Conservation (phyloP, 2,113 vertebrate species). For the Lates calcarifer region DNA sequence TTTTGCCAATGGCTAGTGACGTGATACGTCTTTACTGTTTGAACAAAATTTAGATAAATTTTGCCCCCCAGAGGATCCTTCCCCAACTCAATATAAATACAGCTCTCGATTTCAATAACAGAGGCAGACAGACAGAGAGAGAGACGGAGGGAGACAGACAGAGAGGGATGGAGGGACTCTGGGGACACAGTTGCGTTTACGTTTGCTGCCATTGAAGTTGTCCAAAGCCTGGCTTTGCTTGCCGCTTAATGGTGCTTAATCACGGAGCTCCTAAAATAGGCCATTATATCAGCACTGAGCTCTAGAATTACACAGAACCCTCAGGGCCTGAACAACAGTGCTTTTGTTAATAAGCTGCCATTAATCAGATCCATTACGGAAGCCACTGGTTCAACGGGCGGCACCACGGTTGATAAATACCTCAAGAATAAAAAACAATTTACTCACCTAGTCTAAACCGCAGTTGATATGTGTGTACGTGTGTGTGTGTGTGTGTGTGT, state of each 20-base stretch:
- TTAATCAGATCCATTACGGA: conserved; percentile 84
- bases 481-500: conserved; percentile 55
- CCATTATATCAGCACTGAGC: conserved; percentile 79
- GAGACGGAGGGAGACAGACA: conserved; percentile 58
- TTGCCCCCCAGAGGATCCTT: conserved; percentile 45
- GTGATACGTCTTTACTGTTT: conserved; percentile 58
- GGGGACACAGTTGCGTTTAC: conserved; percentile 77
- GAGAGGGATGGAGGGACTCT: conserved; percentile 73
- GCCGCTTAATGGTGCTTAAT: conserved; percentile 84
- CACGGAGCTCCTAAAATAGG: conserved; percentile 81
- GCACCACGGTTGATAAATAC: conserved; percentile 80
- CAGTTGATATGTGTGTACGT: conserved; percentile 44
- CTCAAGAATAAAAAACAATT: conserved; percentile 80
- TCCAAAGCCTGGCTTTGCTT: conserved; percentile 73
- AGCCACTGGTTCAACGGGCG: conserved; percentile 67
- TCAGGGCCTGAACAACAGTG: conserved; percentile 76
- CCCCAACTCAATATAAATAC: conserved; percentile 71
- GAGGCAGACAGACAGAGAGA: conserved; percentile 43
- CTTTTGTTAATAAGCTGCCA: conserved; percentile 85
- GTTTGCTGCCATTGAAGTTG: conserved; percentile 80
- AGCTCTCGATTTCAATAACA: conserved; percentile 61
- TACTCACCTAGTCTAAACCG: conserved; percentile 82
- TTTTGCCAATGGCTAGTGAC: conserved; percentile 51
- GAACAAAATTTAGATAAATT: conserved; percentile 58
- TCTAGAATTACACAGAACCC: conserved; percentile 79